These are phyloP conservation scores for Trididemnum nubilum DNA, from an alignment of 23 tunicate species.

Conservation along the genomic window DNA sequence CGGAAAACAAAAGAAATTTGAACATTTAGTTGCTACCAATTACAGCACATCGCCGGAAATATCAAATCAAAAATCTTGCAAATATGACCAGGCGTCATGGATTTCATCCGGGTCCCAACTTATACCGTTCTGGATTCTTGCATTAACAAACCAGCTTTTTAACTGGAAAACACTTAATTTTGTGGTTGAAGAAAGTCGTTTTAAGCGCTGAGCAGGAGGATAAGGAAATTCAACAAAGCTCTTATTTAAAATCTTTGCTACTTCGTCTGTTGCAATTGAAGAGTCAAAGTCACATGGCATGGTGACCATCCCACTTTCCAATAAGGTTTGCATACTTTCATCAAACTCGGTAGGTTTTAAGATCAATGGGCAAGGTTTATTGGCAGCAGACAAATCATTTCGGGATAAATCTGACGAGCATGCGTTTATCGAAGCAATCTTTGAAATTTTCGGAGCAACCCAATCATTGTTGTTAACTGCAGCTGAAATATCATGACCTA, in stretches of 20 bases:
- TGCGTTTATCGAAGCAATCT: no score
- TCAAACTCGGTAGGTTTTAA: no score
- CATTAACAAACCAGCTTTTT: slow-evolving; percentile 64
- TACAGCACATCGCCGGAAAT: no score
- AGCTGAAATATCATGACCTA: no score
- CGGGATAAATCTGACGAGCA: no score
- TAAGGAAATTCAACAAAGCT: slow-evolving; percentile 67
- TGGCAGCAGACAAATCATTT: no score
- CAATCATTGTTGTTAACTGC: no score
- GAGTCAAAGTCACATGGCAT: not conserved
- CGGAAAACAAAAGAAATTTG: no score
- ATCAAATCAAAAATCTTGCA: slow-evolving; percentile 4
- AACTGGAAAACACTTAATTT: slow-evolving; percentile 24
- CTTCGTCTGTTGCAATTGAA: not conserved
- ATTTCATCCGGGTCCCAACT: slow-evolving; percentile 88
- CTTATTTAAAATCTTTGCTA: slow-evolving; percentile 11
- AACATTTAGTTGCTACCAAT: no score
- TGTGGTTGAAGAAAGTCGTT: slow-evolving; percentile 22
- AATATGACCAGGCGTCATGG: slow-evolving; percentile 48
- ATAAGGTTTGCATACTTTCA: not conserved
- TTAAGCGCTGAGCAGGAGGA: slow-evolving; percentile 43
- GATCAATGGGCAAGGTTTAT: no score
- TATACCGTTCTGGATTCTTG: slow-evolving; percentile 58
- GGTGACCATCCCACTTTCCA: slow-evolving; percentile 4
- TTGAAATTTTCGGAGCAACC: no score